These are phyloP conservation scores for Chiroxiphia lanceolata DNA, from an alignment of 2,797 vertebrate species.

Conservation along the genomic window DNA sequence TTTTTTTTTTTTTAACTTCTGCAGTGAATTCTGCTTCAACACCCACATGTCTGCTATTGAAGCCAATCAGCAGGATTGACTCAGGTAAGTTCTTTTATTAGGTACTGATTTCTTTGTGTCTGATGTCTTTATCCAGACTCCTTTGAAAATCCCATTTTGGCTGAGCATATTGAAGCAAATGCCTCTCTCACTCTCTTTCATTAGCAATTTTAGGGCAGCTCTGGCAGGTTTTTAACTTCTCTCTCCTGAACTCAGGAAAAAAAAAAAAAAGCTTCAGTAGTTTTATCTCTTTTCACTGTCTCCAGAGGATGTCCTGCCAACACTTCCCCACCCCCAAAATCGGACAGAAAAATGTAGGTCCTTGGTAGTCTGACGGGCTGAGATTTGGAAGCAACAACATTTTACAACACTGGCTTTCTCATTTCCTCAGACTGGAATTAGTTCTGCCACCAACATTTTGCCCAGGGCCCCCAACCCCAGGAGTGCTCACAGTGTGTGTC, in stretches of 20 bases:
- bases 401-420: conserved; percentile 63
- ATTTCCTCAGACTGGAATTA: conserved; percentile 60
- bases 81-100: conserved; percentile 71
- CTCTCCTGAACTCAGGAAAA: background rate
- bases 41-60: conserved; percentile 68
- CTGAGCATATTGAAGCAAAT: conserved; percentile 67
- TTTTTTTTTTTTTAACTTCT: conserved; percentile 1
- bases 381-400: conserved; percentile 49
- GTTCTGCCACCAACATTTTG: conserved; percentile 62
- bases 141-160: conserved; percentile 70
- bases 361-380: conserved; percentile 34
- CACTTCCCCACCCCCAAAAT: conserved; percentile 52
- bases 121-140: conserved; percentile 70
- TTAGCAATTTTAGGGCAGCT: conserved; percentile 66
- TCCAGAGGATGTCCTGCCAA: conserved; percentile 56
- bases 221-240: conserved; percentile 58
- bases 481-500: conserved; percentile 62
- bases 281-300: conserved; percentile 42
- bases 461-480: conserved; percentile 61
- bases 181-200: conserved; percentile 66
- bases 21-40: conserved; percentile 65
- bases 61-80: conserved; percentile 67
- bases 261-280: background rate
- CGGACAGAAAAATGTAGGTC: conserved; percentile 45
- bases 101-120: conserved; percentile 71